Percentiles rank a stretch among this genome's conserved stretches.
Evolutionary conservation across 2,797 vertebrate genomes (phyloP).

Genomic region (Pseudochirops corinnae): DNA sequence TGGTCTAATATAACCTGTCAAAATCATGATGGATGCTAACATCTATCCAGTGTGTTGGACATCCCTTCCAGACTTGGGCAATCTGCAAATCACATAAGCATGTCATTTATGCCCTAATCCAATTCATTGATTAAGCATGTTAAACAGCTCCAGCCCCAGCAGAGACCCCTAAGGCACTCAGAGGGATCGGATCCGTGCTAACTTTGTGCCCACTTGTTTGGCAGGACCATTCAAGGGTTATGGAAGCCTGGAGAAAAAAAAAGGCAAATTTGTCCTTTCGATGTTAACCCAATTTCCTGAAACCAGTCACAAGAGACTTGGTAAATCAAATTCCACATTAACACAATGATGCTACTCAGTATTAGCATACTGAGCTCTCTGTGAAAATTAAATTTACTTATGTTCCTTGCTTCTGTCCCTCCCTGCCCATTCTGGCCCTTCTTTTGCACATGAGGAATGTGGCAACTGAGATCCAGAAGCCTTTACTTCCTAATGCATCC

Average conservation of each 20-base stretch:
- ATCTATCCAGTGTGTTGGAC: background rate
- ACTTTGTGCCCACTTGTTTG: background rate
- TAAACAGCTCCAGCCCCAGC: background rate
- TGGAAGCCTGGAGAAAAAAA: background rate
- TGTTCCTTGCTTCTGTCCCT: conserved; percentile 55
- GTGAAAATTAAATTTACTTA: conserved; percentile 72
- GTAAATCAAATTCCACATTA: conserved; percentile 35
- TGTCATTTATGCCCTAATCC: background rate
- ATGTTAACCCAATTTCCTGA: background rate
- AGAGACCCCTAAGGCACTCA: background rate
- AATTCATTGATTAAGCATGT: conserved; percentile 1
- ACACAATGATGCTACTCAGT: background rate
- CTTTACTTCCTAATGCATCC: conserved; percentile 78
- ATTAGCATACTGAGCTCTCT: conserved; percentile 49
- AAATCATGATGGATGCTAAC: background rate
- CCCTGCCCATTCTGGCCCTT: conserved; percentile 66
- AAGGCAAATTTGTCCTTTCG: background rate
- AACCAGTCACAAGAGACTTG: conserved; percentile 4
- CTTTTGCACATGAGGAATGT: conserved; percentile 74
- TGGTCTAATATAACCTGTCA: background rate
- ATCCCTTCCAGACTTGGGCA: background rate
- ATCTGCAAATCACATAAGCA: background rate
- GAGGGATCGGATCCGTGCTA: conserved; percentile 5
- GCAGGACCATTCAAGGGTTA: background rate
- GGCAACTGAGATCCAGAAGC: conserved; percentile 69